Evolutionary conservation across 53 echinoderm and acorn worm genomes (phyloP).

Genomic region (Apostichopus leukothele): DNA sequence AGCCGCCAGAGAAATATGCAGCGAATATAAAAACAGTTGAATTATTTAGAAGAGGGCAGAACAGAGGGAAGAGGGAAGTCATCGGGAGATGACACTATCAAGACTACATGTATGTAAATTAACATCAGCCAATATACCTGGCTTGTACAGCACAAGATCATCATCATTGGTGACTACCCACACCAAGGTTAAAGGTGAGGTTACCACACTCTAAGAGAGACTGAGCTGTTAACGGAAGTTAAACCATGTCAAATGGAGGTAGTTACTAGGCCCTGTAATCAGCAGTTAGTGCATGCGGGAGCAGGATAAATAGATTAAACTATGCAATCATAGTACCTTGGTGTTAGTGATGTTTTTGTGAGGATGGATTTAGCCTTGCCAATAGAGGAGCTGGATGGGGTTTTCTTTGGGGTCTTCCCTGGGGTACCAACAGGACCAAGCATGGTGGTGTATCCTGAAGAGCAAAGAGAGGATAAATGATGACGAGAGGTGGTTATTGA

Average conservation of each 20-base stretch:
- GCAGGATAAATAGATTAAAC: not conserved
- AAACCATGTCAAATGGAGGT: not conserved
- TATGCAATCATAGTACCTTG: constrained; percentile 62
- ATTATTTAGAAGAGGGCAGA: no score
- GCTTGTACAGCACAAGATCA: no score
- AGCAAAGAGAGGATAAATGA: constrained; percentile 8
- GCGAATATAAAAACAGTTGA: no score
- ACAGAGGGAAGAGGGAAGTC: no score
- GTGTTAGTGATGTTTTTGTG: constrained; percentile 85
- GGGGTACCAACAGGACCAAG: constrained; percentile 81
- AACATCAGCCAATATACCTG: no score
- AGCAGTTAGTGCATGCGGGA: not conserved
- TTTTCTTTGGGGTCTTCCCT: constrained; percentile 75
- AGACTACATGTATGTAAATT: no score
- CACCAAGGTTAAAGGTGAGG: no score
- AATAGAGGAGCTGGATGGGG: constrained; percentile 76
- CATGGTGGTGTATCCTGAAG: constrained; percentile 72
- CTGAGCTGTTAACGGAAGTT: not conserved
- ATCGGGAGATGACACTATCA: no score
- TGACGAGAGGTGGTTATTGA: not conserved
- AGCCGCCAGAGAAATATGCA: no score
- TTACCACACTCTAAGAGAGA: no score
- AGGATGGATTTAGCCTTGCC: constrained; percentile 83
- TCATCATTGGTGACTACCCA: no score
- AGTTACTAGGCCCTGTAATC: no score